These are phyloP conservation scores for Scolopax rusticola DNA, from an alignment of 2,797 vertebrate species.

Conservation along the genomic window DNA sequence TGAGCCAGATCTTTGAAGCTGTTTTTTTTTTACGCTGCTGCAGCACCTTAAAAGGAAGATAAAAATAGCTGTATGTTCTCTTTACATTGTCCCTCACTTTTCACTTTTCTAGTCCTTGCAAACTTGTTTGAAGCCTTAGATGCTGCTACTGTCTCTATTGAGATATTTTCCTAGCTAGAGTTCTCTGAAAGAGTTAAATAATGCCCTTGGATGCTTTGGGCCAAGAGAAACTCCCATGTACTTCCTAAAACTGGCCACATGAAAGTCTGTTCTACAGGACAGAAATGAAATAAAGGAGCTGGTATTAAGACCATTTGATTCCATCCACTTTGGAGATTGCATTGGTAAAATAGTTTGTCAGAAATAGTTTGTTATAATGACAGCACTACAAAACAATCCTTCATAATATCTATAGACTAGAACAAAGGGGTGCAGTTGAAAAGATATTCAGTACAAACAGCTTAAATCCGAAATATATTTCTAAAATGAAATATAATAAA, in stretches of 20 bases:
- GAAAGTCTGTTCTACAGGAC: neutral
- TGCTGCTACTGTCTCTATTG: neutral
- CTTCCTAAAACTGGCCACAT: neutral
- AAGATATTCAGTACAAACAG: neutral
- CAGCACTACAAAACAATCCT: neutral
- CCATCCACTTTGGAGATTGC: neutral
- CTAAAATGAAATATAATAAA: neutral
- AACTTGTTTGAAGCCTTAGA: neutral
- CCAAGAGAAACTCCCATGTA: neutral
- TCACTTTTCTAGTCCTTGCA: neutral
- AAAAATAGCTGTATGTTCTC: neutral
- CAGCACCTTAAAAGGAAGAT: neutral
- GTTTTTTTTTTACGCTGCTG: neutral
- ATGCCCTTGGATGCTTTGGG: neutral
- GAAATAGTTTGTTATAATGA: neutral
- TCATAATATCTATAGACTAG: neutral
- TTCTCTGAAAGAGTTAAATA: neutral
- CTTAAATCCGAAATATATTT: neutral
- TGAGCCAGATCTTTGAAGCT: neutral
- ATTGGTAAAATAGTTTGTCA: neutral
- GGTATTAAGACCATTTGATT: neutral
- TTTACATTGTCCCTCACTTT: neutral
- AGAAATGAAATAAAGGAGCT: neutral
- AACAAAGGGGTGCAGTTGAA: neutral
- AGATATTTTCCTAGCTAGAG: neutral